Percentiles rank a stretch among this genome's conserved stretches.
These are phyloP conservation scores for Lates calcarifer DNA, from an alignment of 2,113 vertebrate species.

Conservation along the genomic window DNA sequence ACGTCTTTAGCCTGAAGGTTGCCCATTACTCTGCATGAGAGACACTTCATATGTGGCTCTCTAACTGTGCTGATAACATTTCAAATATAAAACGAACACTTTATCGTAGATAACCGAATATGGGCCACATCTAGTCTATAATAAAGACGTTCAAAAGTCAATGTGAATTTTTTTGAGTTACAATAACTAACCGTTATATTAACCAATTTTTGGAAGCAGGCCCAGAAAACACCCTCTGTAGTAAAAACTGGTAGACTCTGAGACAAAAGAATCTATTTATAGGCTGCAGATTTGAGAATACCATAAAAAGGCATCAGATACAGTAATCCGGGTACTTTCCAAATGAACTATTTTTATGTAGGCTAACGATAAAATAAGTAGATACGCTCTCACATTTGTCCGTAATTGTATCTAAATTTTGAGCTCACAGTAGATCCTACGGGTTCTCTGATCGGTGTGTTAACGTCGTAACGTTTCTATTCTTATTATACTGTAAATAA, in stretches of 20 bases:
- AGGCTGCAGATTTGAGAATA: not conserved
- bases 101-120: too few species aligned
- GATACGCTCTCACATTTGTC: not conserved
- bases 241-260: not conserved
- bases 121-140: too few species aligned
- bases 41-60: not conserved
- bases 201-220: too few species aligned
- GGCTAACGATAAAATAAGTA: slow-evolving; percentile 19
- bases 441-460: too few species aligned
- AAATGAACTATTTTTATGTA: slow-evolving; percentile 30
- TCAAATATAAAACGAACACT: not conserved
- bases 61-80: not conserved
- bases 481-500: not conserved
- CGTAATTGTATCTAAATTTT: not conserved
- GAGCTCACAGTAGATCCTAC: not conserved
- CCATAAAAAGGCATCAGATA: not conserved
- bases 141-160: not conserved
- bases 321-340: not conserved
- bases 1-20: not conserved
- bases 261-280: not conserved
- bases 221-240: not conserved
- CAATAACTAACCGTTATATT: not conserved
- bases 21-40: not conserved
- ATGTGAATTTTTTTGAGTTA: not conserved
- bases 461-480: not conserved